These are phyloP conservation scores for Erinaceus europaeus DNA, from an alignment of 2,113 vertebrate species.

Conservation along the genomic window DNA sequence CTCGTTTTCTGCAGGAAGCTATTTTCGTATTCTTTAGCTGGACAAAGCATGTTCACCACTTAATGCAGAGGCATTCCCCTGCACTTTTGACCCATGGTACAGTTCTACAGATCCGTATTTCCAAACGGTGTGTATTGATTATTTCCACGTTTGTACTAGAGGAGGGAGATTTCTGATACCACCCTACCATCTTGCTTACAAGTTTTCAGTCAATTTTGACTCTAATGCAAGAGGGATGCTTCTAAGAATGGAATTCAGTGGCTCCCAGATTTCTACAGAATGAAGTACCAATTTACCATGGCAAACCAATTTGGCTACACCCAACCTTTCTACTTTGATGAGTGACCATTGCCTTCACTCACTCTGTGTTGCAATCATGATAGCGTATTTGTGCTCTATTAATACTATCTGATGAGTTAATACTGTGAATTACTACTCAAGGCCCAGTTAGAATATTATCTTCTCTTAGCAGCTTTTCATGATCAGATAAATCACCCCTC, in stretches of 20 bases:
- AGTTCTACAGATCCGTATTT: background rate
- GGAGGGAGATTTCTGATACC: background rate
- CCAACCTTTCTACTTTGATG: background rate
- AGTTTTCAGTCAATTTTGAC: background rate
- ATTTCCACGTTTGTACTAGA: background rate
- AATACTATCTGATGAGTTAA: background rate
- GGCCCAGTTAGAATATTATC: constrained; percentile 4
- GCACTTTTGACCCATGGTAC: background rate
- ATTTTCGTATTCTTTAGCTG: background rate
- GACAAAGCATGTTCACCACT: background rate
- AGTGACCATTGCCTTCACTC: background rate
- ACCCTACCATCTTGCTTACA: background rate
- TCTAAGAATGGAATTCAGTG: background rate
- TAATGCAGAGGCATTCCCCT: background rate
- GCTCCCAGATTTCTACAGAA: background rate
- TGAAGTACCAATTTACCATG: background rate
- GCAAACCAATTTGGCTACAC: background rate
- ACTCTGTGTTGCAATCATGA: background rate
- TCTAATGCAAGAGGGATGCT: background rate
- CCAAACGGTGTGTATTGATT: background rate
- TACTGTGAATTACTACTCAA: background rate
- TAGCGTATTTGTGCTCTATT: background rate
- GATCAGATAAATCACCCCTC: background rate
- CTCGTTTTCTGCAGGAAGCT: background rate
- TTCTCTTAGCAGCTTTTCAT: background rate